Conservation (phyloP, 2,888 invertebrate species). For the Sycophila texana region DNA sequence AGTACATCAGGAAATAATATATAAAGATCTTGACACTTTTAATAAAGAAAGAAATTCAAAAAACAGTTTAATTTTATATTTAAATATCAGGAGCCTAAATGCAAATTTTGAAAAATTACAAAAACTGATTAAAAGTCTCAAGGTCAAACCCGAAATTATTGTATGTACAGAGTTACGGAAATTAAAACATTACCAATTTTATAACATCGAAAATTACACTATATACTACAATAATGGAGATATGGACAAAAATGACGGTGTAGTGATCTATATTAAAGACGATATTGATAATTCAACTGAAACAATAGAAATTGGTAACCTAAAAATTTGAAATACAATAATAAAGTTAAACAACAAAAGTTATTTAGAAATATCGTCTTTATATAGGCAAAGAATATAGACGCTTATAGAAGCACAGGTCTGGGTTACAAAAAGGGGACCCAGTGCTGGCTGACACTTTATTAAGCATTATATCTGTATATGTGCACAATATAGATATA, state of each 20-base stretch:
- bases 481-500: too few species aligned
- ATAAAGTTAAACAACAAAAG: constrained; percentile 12
- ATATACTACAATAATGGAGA: constrained; percentile 8
- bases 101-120: not conserved
- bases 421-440: too few species aligned
- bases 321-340: constrained; percentile 8
- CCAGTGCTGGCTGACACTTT: too few species aligned
- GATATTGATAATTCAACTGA: not conserved
- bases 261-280: constrained; percentile 7
- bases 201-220: constrained; percentile 1
- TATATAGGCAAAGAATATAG: constrained; percentile 8
- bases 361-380: constrained; percentile 3
- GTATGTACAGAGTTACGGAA: constrained; percentile 16
- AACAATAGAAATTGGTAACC: constrained; percentile 2
- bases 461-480: too few species aligned
- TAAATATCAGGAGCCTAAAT: constrained; percentile 15
- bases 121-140: not conserved
- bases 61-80: not conserved
- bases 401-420: too few species aligned
- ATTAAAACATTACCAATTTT: constrained; percentile 1
- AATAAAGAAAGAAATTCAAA: constrained; percentile 8
- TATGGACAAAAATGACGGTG: constrained; percentile 14
- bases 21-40: constrained; percentile 7
- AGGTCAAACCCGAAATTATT: constrained; percentile 7
- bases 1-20: not conserved